Evolutionary conservation across 2,797 vertebrate genomes (phyloP), one percentile per base, ranked within the genome.

Genomic region (Sarcophilus harrisii): DNA sequence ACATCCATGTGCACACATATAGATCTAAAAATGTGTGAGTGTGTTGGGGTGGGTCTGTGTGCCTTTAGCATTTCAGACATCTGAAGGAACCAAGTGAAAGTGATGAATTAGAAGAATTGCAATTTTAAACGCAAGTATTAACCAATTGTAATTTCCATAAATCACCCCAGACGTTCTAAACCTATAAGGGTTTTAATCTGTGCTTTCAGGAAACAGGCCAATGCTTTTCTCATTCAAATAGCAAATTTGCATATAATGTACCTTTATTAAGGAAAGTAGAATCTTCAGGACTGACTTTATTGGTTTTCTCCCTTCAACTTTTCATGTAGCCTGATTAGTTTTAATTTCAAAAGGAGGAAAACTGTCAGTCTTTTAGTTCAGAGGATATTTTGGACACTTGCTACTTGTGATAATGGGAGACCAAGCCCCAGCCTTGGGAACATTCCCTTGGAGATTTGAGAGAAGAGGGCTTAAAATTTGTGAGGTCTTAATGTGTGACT

Each of bases 91-190:
- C 38, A 96, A 94, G 28, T 94, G 16, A 52, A 94, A 97, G 38
- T 87, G 94, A 96, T 93, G 95, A 97, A 98, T 97, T 96, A 97
- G 58, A 91, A 96, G 54, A 4, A 94, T 49, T 92, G 58, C 90
- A 95, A 97, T 97, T 97, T 96, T 92, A 97, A 97, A 97, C 30
- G 95, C 58, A 93, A 38, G 5, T 96, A 92, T 92, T 94, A 94
- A 91, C 62, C 96, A 94, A 97, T 96, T 97, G 60, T 96, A 97
- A 96, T 96, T 95, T 96, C 92, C 94, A 73, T 96, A 97, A 97
- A 97, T 98, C 62, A 96, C 95, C 89, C 55, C 81, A 93, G 5
- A 92, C 57, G 94, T 93, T 94, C 93, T 94, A 94, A 58, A 94
- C 52, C 11, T 3, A 38, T 57, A 94, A 95, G n/a, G 97, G 95